Conservation (phyloP, 2,113 vertebrate genomes). For the Varanus komodoensis region DNA sequence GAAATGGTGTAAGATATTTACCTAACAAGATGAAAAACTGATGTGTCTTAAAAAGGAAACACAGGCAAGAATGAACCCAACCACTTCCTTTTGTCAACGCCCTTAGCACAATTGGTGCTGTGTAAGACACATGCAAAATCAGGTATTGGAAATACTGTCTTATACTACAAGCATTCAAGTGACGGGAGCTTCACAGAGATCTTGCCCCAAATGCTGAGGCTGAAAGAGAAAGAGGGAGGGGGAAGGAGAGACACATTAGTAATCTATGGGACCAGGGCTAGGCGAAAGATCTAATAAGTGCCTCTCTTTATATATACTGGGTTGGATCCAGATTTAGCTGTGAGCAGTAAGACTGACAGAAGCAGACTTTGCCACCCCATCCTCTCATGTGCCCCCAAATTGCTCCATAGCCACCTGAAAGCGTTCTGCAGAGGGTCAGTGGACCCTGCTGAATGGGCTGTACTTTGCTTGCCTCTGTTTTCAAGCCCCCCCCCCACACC, state of each 20-base stretch:
- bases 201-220: background rate
- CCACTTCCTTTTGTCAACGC: slow-evolving; percentile 34
- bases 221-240: background rate
- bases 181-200: background rate
- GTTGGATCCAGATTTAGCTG: background rate
- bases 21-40: background rate
- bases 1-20: background rate
- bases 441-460: too few relatives aligned
- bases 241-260: background rate
- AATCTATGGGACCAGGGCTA: background rate
- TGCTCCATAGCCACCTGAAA: too few relatives aligned
- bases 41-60: slow-evolving; percentile 8
- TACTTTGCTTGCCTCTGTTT: too few relatives aligned
- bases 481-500: too few relatives aligned
- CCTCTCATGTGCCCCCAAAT: too few relatives aligned
- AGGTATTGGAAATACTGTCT: background rate
- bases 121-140: background rate
- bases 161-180: background rate
- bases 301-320: background rate
- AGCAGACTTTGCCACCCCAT: background rate
- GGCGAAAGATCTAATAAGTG: background rate
- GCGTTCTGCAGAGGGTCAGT: too few relatives aligned
- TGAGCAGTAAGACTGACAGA: background rate
- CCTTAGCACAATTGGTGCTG: background rate
- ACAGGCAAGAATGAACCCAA: background rate